A percentile compares a stretch with the other conserved stretches of the same genome.
Conservation (phyloP, 2,113 vertebrate genomes). For the Pseudorhombus dupliciocellatus region DNA sequence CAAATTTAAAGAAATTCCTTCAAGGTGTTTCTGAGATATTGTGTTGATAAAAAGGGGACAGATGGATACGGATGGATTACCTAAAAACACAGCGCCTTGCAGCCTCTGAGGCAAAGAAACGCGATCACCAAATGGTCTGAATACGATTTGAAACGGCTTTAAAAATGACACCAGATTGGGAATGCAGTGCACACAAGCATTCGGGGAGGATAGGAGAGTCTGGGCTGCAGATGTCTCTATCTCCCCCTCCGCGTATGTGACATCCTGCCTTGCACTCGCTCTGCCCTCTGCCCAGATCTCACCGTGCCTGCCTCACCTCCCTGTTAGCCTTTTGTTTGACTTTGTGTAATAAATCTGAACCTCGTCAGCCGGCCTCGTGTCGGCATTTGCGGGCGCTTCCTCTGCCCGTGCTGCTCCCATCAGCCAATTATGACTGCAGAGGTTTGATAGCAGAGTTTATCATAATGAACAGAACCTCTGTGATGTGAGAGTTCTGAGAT, state of each 20-base stretch:
- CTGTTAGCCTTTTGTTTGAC: not conserved
- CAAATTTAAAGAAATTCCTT: too few relatives aligned
- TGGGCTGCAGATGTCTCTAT: too few relatives aligned
- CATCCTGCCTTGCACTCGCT: not conserved
- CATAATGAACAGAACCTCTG: conserved; percentile 24
- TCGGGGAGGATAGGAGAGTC: conserved; percentile 29
- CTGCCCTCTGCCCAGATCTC: not conserved
- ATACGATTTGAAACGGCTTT: conserved; percentile 7
- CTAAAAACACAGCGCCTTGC: too few relatives aligned
- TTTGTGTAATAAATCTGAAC: not conserved
- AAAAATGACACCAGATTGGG: not conserved
- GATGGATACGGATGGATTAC: too few relatives aligned
- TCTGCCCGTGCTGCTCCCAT: not conserved
- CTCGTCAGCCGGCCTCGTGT: not conserved
- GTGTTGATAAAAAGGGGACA: too few relatives aligned
- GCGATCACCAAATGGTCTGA: not conserved
- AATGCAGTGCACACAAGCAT: not conserved
- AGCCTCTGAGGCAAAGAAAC: not conserved
- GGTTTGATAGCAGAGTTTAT: conserved; percentile 44
- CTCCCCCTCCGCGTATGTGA: not conserved
- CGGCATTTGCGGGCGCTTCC: not conserved
- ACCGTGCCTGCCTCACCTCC: not conserved
- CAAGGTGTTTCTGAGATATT: too few relatives aligned
- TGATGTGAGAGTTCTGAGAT: conserved; percentile 41
- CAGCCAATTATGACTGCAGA: conserved; percentile 1